Evolutionary conservation across 2,113 vertebrate species (phyloP), one percentile per base, ranked within the genome.

Genomic region (Morone chrysops): DNA sequence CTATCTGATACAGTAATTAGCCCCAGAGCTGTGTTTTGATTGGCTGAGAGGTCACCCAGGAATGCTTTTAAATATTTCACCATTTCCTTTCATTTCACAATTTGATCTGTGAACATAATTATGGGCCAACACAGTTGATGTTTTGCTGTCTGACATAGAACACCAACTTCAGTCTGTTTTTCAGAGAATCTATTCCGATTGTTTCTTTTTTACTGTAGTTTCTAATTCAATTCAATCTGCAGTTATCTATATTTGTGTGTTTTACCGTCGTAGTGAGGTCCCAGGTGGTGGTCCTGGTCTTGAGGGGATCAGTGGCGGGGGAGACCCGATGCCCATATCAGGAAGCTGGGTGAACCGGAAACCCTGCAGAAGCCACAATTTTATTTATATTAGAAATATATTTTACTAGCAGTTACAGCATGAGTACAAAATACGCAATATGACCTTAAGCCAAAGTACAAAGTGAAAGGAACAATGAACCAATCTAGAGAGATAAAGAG

Each of bases 331-430:
- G 85, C 97, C 96, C 97, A 99, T 99, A 78, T 99, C 98, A 76
- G 98, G 98, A 88, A 99, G 97, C 93, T 99, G 98, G 57, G 98
- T 99, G 93, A 99, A 99, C 82, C 97, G 96, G 87, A 99, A 99
- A 81, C 97, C 98, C 98, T 99, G 93, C 61, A 80, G 60, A 70
- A 77, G 54, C 11, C 68, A 89, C 4, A 84, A 36, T 62, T 9
- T 6, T 5, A 14, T 54, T 43, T 61, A 31, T 31, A 31, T 31
- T n/a, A 67, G 31, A 57, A 4, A 48, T 40, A 54, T 13, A 9
- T 62, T 17, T 10, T 8, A 16, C 10, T 1, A 36, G 51, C 7
- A 22, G 38, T 57, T 18, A 16, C 22, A 45, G 17, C 20, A 0
- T 41, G 9, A 45, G 13, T 8, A 45, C 3, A 53, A 10, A 51